Evolutionary conservation across 2,888 invertebrate genomes (phyloP).

Genomic region (Melipona bicolor): DNA sequence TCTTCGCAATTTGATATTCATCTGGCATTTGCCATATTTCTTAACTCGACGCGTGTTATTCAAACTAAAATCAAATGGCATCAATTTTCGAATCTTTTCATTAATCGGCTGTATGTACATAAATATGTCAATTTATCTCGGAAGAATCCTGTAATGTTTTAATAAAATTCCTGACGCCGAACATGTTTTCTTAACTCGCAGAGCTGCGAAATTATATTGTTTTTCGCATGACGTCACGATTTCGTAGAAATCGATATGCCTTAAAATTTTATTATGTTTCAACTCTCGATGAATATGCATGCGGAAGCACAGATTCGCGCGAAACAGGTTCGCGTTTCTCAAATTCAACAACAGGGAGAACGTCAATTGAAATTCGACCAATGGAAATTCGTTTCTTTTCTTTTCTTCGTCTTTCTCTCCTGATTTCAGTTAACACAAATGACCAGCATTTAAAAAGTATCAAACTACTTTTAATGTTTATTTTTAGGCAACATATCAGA

Average conservation of each 20-base stretch:
- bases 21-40: not conserved
- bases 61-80: not conserved
- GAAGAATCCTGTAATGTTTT: not conserved
- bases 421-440: not conserved
- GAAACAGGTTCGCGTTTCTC: conserved; percentile 58
- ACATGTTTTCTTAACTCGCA: conserved; percentile 9
- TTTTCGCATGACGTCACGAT: conserved; percentile 20
- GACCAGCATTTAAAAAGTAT: conserved; percentile 6
- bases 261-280: conserved; percentile 34
- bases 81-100: not conserved
- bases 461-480: not conserved
- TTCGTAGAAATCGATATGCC: conserved; percentile 42
- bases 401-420: conserved; percentile 8
- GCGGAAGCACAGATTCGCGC: conserved; percentile 52
- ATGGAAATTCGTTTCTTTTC: conserved; percentile 38
- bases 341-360: conserved; percentile 33
- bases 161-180: conserved; percentile 4
- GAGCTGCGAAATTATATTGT: conserved; percentile 3
- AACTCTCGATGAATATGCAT: conserved; percentile 47
- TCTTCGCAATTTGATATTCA: not conserved
- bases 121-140: conserved; percentile 11
- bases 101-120: conserved; percentile 11
- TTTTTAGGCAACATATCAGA: not conserved
- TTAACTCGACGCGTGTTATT: not conserved
- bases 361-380: conserved; percentile 34